Base-by-base conservation (phyloP, 2,113 vertebrate genomes). In the Scolopax mira region DNA sequence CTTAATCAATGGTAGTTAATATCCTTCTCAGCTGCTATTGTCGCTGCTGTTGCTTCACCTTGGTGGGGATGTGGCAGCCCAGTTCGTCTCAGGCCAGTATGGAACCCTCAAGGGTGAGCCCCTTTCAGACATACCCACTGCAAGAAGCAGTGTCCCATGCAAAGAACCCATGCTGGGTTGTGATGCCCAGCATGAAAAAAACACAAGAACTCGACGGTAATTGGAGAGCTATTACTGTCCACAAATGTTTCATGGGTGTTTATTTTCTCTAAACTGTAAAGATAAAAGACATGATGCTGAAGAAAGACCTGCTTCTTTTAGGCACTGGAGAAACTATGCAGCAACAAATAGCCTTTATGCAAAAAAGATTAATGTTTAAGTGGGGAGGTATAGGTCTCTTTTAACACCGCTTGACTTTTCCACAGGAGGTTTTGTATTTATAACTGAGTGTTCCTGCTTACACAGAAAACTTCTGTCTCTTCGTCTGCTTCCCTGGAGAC, bases 381-480 rank as follows among this genome's bases (percentile, higher is more conserved):
- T 71, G 67, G 81, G 31, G 33, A 83, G 16, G 35, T 35, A 33
- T 30, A 42, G 60, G 39, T 79, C 73, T 93, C 83, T 89, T 54
- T 86, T 75, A 91, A 85, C n/a, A 66, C 78, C 61, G 54, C 81
- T 91, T 96, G 94, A 73, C 78, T 96, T 96, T 96, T 88, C 65
- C 71, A 94, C 41, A 13, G 80, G 52, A 91, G 87, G 10, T 82
- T 92, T 90, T 95, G 16, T 92, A 67, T 84, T 92, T 92, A 14
- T 75, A 90, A 86, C 71, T 82, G 73, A 77, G 80, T 85, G 46
- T 62, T 89, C 52, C 62, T 85, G 71, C 60, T 94, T 67, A 58
- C 62, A 88, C 18, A 73, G 62, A 94, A 92, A 94, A 88, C 71
- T 94, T 92, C 73, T 87, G 13, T 93, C 74, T 89, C 91, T 94